Conservation (phyloP, 1,140 invertebrate species). For the Eumaeus atala region DNA sequence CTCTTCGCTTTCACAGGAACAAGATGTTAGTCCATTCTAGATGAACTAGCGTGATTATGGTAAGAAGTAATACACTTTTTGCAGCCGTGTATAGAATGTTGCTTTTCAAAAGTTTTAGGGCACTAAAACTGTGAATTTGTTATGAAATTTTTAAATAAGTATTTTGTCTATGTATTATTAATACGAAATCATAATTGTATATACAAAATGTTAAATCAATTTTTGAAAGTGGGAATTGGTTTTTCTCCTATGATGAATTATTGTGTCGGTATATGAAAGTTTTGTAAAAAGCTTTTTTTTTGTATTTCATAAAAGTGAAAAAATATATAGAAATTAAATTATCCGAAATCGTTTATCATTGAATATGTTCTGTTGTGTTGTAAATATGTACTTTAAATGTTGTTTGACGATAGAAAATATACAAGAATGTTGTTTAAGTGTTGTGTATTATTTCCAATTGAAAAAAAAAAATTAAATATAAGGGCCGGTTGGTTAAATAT, state of each 20-base stretch:
- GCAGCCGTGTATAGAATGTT: neutral
- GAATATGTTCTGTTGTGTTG: neutral
- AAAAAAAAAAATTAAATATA: no score
- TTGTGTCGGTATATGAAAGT: no score
- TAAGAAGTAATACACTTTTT: neutral
- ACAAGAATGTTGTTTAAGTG: slow-evolving; percentile 7
- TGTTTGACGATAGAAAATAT: slow-evolving; percentile 7
- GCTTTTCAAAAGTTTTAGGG: neutral
- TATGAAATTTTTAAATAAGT: neutral
- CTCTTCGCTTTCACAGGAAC: no score
- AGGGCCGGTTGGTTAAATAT: no score
- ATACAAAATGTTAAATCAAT: neutral
- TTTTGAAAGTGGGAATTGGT: neutral
- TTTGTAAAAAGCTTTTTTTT: no score
- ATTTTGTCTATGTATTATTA: neutral
- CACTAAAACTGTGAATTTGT: neutral
- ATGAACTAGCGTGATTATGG: neutral
- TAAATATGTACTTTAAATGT: slow-evolving; percentile 6
- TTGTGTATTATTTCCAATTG: neutral
- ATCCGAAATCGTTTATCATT: neutral
- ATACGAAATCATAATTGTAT: neutral
- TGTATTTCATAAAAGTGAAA: no score
- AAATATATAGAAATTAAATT: no score
- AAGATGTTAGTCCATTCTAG: neutral
- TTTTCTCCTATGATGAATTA: no score